Base-by-base conservation (phyloP, 2,888 invertebrate genomes). In the Athalia cordata region DNA sequence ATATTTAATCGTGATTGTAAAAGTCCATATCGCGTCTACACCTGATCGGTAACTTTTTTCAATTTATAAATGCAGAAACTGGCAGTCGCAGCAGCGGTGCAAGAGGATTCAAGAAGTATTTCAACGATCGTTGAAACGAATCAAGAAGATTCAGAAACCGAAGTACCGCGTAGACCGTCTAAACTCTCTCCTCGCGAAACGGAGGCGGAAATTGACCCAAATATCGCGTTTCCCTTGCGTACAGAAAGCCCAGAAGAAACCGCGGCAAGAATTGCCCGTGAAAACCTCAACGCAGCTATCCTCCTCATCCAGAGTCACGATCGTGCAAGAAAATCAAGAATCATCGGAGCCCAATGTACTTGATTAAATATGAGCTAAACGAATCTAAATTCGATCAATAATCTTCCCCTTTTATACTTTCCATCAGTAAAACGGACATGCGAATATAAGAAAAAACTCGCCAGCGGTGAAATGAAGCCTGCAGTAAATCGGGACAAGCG, bases 261-360 rank as follows among this genome's bases (percentile, higher is more conserved):
- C 47, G 72, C 72, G 29, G 61, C 75, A 0, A 62, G 62, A 50
- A 75, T 75, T 9, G 62, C 75, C 49, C 62, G 8, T 65, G 79
- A 79, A 77, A 55, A 55, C 29, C 79, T 82, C 62, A 43, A 8
- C 3, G 74, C 79, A 0, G 84, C 85, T 3, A 81, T 87, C 13
- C 64, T 84, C 47, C 78, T 86, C 11, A 84, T 89, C 49, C 87
- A 88, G 72, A 79, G 77, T 13, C 85, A 87, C 80, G 88, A 89
- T 68, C 84, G 88, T 61, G 85, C 86, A 0, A 85, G 89, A 78
- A 68, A 79, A 3, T 85, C 72, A 59, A 85, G 88, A n/a, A 74
- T 65, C 9, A 50, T 77, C 9, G 72, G 57, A n/a, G 13, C 59
- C n/a, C 47, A 72, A 13, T 50, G 72, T 72, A 59, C 29, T 29